Base-by-base conservation (phyloP, 2,797 vertebrate genomes). In the Pseudocheirus occidentalis region DNA sequence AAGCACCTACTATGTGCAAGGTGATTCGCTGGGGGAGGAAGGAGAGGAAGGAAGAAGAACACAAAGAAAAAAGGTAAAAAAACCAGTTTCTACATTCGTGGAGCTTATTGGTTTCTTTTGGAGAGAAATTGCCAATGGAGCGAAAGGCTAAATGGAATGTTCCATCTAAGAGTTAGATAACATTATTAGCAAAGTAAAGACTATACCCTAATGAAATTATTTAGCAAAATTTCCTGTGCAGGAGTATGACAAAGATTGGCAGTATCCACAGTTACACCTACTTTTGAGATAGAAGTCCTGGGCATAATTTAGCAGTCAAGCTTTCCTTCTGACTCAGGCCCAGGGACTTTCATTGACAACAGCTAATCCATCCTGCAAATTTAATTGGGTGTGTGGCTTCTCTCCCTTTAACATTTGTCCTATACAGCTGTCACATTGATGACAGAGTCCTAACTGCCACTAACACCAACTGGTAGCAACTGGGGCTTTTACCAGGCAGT, bases 341-440 rank as follows among this genome's bases (percentile, higher is more conserved):
- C 0, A 14, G 27, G 89, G 62, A 18, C 95, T 95, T 95, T 56
- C 91, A 54, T 95, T 96, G 97, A 90, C 91, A 95, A 55, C 73
- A 95, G 53, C n/a, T 92, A 94, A 87, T 96, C 90, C 91, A 94
- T 98, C 95, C 91, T 97, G 93, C 87, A 94, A 46, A 93, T 96
- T 93, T 97, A 97, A 97, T 97, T 97, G 95, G 46, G 90, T 98
- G 0, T 94, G 91, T 2, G 56, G 52, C 97, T 97, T 81, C 97
- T 97, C 92, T 95, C 91, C 90, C 56, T 93, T 95, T 90, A 96
- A 94, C 53, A 96, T 97, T 96, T 97, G 96, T 98, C 96, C 97
- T 92, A 94, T 81, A 92, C 46, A 95, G 91, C 90, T 97, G 89
- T 96, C 66, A 94, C 1, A 95, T 96, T 98, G 97, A 95, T 92